Percentiles rank a stretch among this genome's conserved stretches.
Conservation (phyloP, 2,888 invertebrate species). For the Mellilla xanthometata region DNA sequence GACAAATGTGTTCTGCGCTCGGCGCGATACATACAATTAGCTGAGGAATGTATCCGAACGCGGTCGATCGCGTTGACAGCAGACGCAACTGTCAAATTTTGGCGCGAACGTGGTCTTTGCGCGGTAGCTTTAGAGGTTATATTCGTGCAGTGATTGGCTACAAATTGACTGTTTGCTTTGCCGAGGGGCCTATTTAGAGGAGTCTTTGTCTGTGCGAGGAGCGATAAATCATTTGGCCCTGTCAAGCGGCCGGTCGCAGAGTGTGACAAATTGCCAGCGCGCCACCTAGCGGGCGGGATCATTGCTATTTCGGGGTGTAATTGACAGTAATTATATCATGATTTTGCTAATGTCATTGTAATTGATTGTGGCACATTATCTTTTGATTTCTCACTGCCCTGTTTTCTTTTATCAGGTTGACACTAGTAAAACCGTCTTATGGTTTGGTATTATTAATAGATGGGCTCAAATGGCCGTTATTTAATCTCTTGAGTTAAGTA, state of each 20-base stretch:
- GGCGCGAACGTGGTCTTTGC: constrained; percentile 63
- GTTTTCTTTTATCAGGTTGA: no score
- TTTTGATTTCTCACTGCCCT: no score
- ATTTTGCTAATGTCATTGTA: constrained; percentile 16
- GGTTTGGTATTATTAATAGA: no score
- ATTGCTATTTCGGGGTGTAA: constrained; percentile 49
- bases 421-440: no score
- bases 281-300: constrained; percentile 53
- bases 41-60: constrained; percentile 69
- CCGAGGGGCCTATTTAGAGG: constrained; percentile 70
- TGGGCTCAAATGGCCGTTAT: no score
- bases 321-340: constrained; percentile 36
- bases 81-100: constrained; percentile 51
- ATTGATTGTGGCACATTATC: neutral
- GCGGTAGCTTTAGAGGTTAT: constrained; percentile 53
- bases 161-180: constrained; percentile 71
- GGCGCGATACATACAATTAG: constrained; percentile 77
- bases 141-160: constrained; percentile 59
- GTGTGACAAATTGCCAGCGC: constrained; percentile 74
- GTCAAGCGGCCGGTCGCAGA: constrained; percentile 63
- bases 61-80: constrained; percentile 53
- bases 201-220: constrained; percentile 64
- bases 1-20: constrained; percentile 74
- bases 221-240: constrained; percentile 72
- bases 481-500: no score